Evolutionary conservation across 1,140 invertebrate species (phyloP).

Genomic region (Dendrolimus punctatus): DNA sequence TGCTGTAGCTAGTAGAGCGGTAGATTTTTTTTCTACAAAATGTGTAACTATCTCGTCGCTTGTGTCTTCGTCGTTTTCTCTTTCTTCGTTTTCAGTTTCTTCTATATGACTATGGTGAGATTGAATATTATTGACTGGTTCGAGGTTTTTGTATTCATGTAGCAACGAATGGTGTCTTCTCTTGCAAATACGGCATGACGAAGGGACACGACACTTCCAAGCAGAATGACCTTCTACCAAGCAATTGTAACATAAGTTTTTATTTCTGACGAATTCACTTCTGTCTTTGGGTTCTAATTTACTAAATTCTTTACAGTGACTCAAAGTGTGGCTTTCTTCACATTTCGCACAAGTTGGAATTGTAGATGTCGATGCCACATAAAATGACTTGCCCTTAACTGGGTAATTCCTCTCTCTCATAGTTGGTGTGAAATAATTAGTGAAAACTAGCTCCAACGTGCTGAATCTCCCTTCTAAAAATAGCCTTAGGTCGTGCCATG

Average conservation of each 20-base stretch:
- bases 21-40: slow-evolving; percentile 11
- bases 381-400: too few relatives aligned
- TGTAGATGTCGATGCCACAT: too few relatives aligned
- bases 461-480: too few relatives aligned
- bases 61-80: slow-evolving; percentile 10
- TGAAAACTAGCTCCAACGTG: too few relatives aligned
- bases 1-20: slow-evolving; percentile 12
- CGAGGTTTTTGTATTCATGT: slow-evolving; percentile 16
- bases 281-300: slow-evolving; percentile 13
- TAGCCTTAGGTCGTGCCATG: too few relatives aligned
- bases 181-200: slow-evolving; percentile 22
- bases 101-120: slow-evolving; percentile 4
- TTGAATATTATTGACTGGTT: slow-evolving; percentile 5
- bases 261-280: slow-evolving; percentile 19
- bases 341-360: slow-evolving; percentile 15
- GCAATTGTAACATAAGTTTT: slow-evolving; percentile 32
- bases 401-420: too few relatives aligned
- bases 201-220: slow-evolving; percentile 19
- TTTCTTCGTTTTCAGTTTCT: slow-evolving; percentile 9
- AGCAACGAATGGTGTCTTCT: slow-evolving; percentile 29
- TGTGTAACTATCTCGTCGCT: slow-evolving; percentile 19
- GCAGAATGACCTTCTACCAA: slow-evolving; percentile 22
- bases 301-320: slow-evolving; percentile 25
- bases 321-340: slow-evolving; percentile 16
- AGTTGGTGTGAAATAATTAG: too few relatives aligned